A percentile compares a stretch with the other conserved stretches of the same genome.
Evolutionary conservation across 2,113 vertebrate genomes (phyloP).

Genomic region (Lophius piscatorius): DNA sequence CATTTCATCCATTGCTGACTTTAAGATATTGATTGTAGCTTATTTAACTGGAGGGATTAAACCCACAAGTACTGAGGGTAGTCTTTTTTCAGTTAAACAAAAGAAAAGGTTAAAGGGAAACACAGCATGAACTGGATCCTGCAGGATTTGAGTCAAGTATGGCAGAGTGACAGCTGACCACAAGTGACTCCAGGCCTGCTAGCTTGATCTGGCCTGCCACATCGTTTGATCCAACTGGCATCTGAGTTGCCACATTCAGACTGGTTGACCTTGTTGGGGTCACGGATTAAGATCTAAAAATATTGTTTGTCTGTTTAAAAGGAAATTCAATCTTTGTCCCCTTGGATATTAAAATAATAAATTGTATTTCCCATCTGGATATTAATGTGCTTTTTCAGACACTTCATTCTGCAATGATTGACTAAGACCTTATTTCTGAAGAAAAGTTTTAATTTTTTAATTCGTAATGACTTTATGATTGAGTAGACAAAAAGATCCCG

Average conservation of each 20-base stretch:
- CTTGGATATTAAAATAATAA: not conserved
- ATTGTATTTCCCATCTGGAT: not conserved
- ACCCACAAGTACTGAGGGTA: too few species aligned
- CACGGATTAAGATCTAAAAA: too few species aligned
- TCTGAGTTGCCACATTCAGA: conserved; percentile 13
- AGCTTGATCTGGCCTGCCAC: conserved; percentile 31
- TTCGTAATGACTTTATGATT: not conserved
- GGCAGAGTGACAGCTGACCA: conserved; percentile 46
- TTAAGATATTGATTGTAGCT: not conserved
- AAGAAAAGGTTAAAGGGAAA: conserved; percentile 8
- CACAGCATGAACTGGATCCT: conserved; percentile 20
- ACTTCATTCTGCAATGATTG: not conserved
- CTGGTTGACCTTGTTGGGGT: too few species aligned
- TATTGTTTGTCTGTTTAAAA: too few species aligned
- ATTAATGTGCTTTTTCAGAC: not conserved
- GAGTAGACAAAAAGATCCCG: not conserved
- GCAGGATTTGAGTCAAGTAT: conserved; percentile 24
- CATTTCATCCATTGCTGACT: too few species aligned
- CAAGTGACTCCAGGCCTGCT: conserved; percentile 41
- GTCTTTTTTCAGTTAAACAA: too few species aligned
- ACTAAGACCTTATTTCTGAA: not conserved
- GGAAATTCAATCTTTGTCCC: not conserved
- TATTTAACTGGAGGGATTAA: too few species aligned
- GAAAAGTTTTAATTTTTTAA: not conserved
- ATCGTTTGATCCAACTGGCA: conserved; percentile 20